phyloP scores from a whole-genome alignment of 2,888 invertebrate genomes.

The Platycheirus rosarum region DNA sequence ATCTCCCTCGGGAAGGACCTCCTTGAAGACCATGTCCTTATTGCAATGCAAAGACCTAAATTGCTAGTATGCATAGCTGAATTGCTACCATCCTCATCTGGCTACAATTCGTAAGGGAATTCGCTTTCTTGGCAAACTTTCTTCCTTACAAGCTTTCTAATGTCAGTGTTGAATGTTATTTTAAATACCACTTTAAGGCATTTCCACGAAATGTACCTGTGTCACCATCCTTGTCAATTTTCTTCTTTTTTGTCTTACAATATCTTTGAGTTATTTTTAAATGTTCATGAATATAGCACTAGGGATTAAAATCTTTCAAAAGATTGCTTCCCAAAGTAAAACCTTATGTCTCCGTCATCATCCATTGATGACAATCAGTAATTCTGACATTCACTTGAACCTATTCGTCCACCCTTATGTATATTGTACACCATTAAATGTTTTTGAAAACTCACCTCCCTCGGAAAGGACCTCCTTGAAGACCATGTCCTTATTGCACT shows the following conservation, averaged over 20 bases:
- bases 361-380: too few species aligned
- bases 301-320: slow-evolving; percentile 14
- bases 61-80: too few species aligned
- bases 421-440: too few species aligned
- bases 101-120: not conserved
- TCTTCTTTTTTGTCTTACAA: not conserved
- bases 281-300: slow-evolving; percentile 6
- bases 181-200: slow-evolving; percentile 13
- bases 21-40: too few species aligned
- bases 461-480: too few species aligned
- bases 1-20: too few species aligned
- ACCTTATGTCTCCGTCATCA: slow-evolving; percentile 2
- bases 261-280: not conserved
- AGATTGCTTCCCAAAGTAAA: slow-evolving; percentile 2
- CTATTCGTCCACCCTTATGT: too few species aligned
- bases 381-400: too few species aligned
- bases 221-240: slow-evolving; percentile 10
- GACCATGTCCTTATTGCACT: too few species aligned
- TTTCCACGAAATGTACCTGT: not conserved
- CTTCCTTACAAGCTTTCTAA: slow-evolving; percentile 7
- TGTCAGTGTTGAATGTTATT: slow-evolving; percentile 20
- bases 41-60: too few species aligned
- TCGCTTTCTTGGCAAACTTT: not conserved
- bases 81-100: too few species aligned
- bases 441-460: too few species aligned